A percentile compares a stretch with the other conserved stretches of the same genome.
Evolutionary conservation across 2,888 invertebrate genomes (phyloP).

Genomic region (Agonopterix heracliana): DNA sequence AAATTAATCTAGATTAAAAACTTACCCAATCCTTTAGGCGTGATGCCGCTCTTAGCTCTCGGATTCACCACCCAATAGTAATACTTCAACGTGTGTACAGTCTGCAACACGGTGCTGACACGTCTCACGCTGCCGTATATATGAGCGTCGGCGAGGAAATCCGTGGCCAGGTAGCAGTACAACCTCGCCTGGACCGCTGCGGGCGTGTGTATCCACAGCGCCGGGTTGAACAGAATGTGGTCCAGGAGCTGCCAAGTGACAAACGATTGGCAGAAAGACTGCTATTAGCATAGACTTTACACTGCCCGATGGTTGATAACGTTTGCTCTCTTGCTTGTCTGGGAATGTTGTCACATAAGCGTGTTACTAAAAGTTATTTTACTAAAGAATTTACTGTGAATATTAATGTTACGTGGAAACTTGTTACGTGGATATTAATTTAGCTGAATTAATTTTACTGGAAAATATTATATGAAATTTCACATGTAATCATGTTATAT

Average conservation of each 20-base stretch:
- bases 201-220: slow-evolving; percentile 98
- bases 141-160: slow-evolving; percentile 97
- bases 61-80: slow-evolving; percentile 99
- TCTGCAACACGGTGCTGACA: slow-evolving; percentile 97
- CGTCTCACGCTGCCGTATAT: slow-evolving; percentile 97
- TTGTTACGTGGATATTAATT: no score
- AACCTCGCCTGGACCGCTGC: slow-evolving; percentile 96
- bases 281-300: slow-evolving; percentile 77
- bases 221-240: slow-evolving; percentile 99
- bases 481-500: no score
- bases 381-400: no score
- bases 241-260: slow-evolving; percentile 97
- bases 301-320: slow-evolving; percentile 72
- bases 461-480: no score
- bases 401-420: no score
- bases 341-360: background rate
- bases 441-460: no score
- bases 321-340: slow-evolving; percentile 57
- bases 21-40: slow-evolving; percentile 95
- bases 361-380: no score
- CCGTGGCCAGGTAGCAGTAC: slow-evolving; percentile 98
- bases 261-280: slow-evolving; percentile 94
- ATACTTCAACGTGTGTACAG: slow-evolving; percentile 98
- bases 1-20: slow-evolving; percentile 11
- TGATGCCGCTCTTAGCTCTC: slow-evolving; percentile 94